Base-by-base conservation (phyloP, 53 echinoderm and acorn worm species). In the Holothuria leucospilota region DNA sequence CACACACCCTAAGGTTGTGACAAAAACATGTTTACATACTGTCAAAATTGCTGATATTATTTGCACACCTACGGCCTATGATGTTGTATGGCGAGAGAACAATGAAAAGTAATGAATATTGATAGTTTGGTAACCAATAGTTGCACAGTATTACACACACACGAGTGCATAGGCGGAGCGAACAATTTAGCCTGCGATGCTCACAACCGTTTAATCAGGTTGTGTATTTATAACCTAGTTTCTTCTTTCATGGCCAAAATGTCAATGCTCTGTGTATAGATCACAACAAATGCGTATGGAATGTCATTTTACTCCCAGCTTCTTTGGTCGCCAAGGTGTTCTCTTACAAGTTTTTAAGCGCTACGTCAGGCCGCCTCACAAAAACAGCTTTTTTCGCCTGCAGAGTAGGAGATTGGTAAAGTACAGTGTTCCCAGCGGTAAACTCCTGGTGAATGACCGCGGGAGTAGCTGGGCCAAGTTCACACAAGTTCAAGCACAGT, bases 141-240 rank as follows among this genome's bases (percentile, higher is more conserved):
- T 24, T 15, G 20, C 16, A 21, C 38, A 30, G 26, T 13, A 28
- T 60, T 34, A 38, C 40, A 26, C 65, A 66, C 23, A 66, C 46
- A 83, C 65, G 68, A 64, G 84, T 83, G 84, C 65, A 41, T 64
- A 29, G 84, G 84, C 84, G 84, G 63, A 66, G 65, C 67, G 49
- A 64, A 64, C 65, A 64, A 51, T 39, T 65, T 52, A 65, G 34
- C 68, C 27, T 34, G 34, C 68, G 68, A 34, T 83, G 65, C 64
- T 29, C 84, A 40, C 84, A 53, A 83, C 65, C 65, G 41, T 66
- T 81, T 83, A 83, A 83, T 83, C 84, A 83, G 84, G 84, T 83
- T 83, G 84, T 83, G 84, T 83, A 83, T 83, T 83, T 67, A 67
- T 83, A 83, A 83, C 84, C 84, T 83, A 83, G 84, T 83, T 83